Evolutionary conservation across 2,888 invertebrate genomes (phyloP), one percentile per base, ranked within the genome.

Genomic region (Geotrupes spiniger): DNA sequence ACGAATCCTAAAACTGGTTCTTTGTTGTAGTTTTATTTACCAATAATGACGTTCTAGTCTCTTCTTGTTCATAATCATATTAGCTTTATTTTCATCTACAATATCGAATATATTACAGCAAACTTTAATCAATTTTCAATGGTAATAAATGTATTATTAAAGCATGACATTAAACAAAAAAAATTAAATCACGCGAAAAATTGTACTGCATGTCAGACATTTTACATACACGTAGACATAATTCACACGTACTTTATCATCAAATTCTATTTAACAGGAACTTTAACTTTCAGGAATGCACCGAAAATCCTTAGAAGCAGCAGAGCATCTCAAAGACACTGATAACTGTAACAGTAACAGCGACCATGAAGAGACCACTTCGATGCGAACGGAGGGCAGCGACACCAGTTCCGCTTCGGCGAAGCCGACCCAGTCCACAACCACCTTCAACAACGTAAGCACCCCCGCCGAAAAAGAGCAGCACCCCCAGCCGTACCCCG

Each of bases 281-380:
- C 29, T 42, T 12, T 10, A 12, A 29, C 8, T 47, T 69, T 1
- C 74, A 98, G 98, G 98, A 73, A 98, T 98, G 98, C 98, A 98
- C 78, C 89, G 97, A 66, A 98, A 98, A 78, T 96, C 95, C 40
- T 76, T 97, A 68, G 98, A 98, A 79, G 97, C 98, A 44, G 94
- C 97, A 57, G 92, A 92, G 64, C 91, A 95, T 71, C 84, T 97
- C 56, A 94, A 92, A 74, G 93, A 93, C 65, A 80, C 81, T 55
- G 82, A 82, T 46, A 62, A 62, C 54, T 60, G 59, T 52, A 61
- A 58, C 46, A 65, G 61, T 56, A 58, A 57, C 62, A 83, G 83
- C 68, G 89, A 86, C 64, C 83, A 84, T 61, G 82, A 82, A 69
- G 80, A 80, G 53, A 77, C 78, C 33, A 76, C 76, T 11, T 76